Evolutionary conservation across 2,888 invertebrate species (phyloP).

Genomic region (Noctua comes): DNA sequence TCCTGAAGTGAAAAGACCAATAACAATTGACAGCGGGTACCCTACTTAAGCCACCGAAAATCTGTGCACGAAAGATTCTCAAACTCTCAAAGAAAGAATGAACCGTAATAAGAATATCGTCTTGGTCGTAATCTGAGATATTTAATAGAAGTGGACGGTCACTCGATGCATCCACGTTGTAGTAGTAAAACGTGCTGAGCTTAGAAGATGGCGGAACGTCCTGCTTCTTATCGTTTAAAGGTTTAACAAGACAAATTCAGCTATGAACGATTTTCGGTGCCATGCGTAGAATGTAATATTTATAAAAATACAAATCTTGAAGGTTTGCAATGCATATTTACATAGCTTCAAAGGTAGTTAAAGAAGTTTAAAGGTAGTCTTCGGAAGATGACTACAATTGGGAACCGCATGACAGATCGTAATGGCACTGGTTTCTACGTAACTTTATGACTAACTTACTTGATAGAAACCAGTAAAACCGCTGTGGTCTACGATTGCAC

Average conservation of each 20-base stretch:
- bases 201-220: slow-evolving; percentile 23
- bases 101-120: slow-evolving; percentile 26
- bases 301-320: background rate
- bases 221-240: slow-evolving; percentile 5
- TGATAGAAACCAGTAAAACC: background rate
- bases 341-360: background rate
- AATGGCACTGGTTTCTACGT: background rate
- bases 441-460: background rate
- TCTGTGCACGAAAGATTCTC: slow-evolving; percentile 30
- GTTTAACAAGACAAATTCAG: slow-evolving; percentile 16
- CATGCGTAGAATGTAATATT: background rate
- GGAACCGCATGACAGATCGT: background rate
- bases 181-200: slow-evolving; percentile 55
- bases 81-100: slow-evolving; percentile 20
- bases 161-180: slow-evolving; percentile 47
- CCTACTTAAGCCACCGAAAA: slow-evolving; percentile 36
- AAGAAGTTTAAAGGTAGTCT: background rate
- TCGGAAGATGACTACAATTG: background rate
- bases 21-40: slow-evolving; percentile 44
- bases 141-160: slow-evolving; percentile 45
- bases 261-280: background rate
- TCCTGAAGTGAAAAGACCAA: slow-evolving; percentile 30
- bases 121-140: slow-evolving; percentile 46
- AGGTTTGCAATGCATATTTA: background rate
- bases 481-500: background rate